Conservation (phyloP, 2,888 invertebrate genomes). For the Conomelus anceps region DNA sequence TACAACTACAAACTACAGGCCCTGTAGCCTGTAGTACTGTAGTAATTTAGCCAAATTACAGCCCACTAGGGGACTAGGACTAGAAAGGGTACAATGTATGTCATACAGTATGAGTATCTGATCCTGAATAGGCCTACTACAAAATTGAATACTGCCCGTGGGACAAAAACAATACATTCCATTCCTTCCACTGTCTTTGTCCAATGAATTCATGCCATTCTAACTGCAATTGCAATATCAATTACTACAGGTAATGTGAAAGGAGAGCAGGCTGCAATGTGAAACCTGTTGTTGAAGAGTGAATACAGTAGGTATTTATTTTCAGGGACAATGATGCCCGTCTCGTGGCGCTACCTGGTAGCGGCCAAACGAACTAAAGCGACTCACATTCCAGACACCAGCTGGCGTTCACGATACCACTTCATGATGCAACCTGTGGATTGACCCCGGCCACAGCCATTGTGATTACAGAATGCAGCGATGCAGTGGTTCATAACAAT, state of each 20-base stretch:
- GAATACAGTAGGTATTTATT: neutral
- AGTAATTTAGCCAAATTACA: no score
- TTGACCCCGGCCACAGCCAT: neutral
- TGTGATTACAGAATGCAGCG: neutral
- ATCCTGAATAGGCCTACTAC: neutral
- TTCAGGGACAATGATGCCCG: neutral
- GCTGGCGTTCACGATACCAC: neutral
- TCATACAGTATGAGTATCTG: no score
- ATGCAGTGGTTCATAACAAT: neutral
- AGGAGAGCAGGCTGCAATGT: neutral
- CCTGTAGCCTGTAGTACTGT: no score
- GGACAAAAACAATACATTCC: neutral
- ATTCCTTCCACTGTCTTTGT: neutral
- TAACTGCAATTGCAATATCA: neutral
- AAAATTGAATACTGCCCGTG: neutral
- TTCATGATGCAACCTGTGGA: neutral
- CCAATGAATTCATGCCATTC: neutral
- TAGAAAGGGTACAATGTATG: no score
- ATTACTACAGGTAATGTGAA: neutral
- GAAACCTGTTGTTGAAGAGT: neutral
- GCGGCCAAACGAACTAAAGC: neutral
- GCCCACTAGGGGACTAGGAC: no score
- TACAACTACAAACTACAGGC: no score
- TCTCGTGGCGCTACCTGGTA: neutral
- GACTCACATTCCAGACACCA: neutral